Evolutionary conservation across 2,888 invertebrate genomes (phyloP).

Genomic region (Dolichopus griseipennis): DNA sequence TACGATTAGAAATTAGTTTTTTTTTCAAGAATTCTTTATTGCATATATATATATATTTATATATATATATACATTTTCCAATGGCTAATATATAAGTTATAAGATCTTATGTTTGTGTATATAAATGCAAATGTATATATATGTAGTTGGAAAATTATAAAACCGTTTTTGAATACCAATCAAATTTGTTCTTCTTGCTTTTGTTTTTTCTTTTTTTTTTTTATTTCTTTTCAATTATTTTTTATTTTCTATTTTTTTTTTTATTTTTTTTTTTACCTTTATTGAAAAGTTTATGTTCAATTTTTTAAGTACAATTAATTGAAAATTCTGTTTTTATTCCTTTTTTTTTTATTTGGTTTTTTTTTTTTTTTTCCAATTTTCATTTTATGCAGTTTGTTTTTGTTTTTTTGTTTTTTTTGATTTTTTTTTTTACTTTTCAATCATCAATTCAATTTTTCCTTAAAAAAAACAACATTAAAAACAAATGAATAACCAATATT

Average conservation of each 20-base stretch:
- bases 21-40: neutral
- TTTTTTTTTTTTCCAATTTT: no score
- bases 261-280: neutral
- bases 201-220: neutral
- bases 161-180: neutral
- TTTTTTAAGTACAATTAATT: neutral
- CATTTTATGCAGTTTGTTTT: no score
- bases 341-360: neutral
- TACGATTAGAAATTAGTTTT: constrained; percentile 1
- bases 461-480: no score
- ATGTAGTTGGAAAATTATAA: neutral
- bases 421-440: no score
- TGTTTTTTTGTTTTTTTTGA: no score
- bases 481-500: no score
- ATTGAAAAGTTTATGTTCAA: constrained; percentile 4
- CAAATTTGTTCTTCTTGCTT: neutral
- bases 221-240: neutral
- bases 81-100: neutral
- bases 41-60: no score
- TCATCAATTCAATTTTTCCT: no score
- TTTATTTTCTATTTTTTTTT: neutral
- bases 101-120: neutral
- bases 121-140: neutral
- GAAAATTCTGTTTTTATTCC: neutral
- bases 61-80: neutral